Base-by-base conservation (phyloP, 2,113 vertebrate genomes). In the Drymodes brunneopygia region DNA sequence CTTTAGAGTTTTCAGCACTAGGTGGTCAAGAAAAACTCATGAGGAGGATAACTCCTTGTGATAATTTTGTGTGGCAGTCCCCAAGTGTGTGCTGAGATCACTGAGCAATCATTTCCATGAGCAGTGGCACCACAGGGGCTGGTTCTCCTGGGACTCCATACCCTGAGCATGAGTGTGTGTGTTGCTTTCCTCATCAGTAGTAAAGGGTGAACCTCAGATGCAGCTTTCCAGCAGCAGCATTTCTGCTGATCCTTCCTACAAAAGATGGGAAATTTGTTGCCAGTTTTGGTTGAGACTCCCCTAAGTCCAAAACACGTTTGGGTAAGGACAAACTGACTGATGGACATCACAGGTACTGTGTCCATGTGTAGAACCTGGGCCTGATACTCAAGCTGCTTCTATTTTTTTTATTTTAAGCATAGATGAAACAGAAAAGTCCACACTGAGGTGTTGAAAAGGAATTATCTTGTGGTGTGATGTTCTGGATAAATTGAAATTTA, bases 401-500 rank as follows among this genome's bases (percentile, higher is more conserved):
- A 23, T 45, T 51, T 65, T 97, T 38, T 96, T 45, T 40, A 90
- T 94, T 97, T 96, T 79, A 89, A 90, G 80, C 96, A 86, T 60
- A 92, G 81, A 90, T 88, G 74, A 79, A 64, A 65, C 28, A 74
- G 91, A 80, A 92, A 82, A 90, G 36, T 95, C 86, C 28, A 84
- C 71, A 47, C 17, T 86, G 15, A 44, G 58, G 51, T 78, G 57
- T 82, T 96, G 80, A 81, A 95, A 93, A 95, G 27, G 66, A 80
- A 78, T 94, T 88, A 77, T 84, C 60, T 94, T 75, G 71, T 38
- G 45, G 10, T 75, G 75, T 90, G 65, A 45, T 94, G 44, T 86
- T 90, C 38, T 23, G 70, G 64, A 42, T 92, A 90, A 96, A 84
- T n/a, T 51, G 83, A 93, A 90, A 66, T 73, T 86, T 95, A 83